Conservation (phyloP, 2,888 invertebrate genomes). For the Metallyticus violacea region DNA sequence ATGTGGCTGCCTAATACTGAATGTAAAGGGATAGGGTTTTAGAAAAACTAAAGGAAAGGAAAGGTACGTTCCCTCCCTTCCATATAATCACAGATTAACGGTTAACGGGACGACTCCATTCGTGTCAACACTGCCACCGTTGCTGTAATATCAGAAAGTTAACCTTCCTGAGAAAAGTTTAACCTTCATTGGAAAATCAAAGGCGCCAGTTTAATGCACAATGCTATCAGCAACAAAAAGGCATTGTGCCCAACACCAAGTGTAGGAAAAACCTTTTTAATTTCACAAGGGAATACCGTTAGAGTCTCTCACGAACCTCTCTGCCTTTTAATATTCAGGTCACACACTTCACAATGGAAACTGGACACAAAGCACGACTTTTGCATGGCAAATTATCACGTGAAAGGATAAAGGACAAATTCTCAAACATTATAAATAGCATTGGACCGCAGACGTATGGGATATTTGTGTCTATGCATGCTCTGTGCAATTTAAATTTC, state of each 20-base stretch:
- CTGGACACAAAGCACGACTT: background rate
- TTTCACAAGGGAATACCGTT: background rate
- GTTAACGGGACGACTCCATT: no score
- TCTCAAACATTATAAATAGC: background rate
- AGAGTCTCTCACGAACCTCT: background rate
- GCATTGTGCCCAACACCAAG: background rate
- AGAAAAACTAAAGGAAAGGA: no score
- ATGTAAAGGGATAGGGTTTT: no score
- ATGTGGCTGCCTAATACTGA: no score
- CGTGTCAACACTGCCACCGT: no score
- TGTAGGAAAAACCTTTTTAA: background rate
- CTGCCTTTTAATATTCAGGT: background rate
- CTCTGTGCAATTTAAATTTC: no score
- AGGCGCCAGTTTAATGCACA: background rate
- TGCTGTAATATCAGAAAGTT: no score
- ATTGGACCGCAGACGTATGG: background rate
- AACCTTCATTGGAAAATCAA: background rate
- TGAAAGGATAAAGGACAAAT: background rate
- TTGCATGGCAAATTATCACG: background rate
- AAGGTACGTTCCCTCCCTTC: no score
- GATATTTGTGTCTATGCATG: no score
- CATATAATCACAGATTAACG: no score
- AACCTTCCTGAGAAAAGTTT: background rate
- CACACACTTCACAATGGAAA: background rate
- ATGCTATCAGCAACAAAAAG: background rate